Base-by-base conservation (phyloP, 2,888 invertebrate species). In the Amiota mariae region DNA sequence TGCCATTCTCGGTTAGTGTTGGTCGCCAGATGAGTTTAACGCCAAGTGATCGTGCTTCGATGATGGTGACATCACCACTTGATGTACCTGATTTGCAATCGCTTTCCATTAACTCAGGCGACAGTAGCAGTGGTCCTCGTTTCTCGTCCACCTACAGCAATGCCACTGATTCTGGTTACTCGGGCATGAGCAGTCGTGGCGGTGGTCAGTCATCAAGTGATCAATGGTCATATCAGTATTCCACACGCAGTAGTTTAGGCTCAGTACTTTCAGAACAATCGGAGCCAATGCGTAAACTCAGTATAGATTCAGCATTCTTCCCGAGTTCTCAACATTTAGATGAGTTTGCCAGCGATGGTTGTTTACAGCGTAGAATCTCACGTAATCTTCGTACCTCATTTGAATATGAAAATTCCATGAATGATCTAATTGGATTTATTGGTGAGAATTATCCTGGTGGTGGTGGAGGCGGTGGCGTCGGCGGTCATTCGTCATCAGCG, bases 301-400 rank as follows among this genome's bases (percentile, higher is more conserved):
- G 88, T 80, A 81, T 89, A 49, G 90, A 90, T 73, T 85, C 91
- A 1, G 91, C 91, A 49, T 82, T 82, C 72, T 79, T 82, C 54
- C 76, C 82, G 49, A 82, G 85, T 15, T 83, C 86, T 3, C 77
- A 81, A 1, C 80, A 82, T 47, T 79, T 84, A 63, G 83, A 82
- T 18, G 81, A 86, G 72, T 90, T 91, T 72, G 91, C 91, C 80
- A 92, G 92, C 85, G 91, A 91, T 80, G 91, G 92, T 71, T 92
- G 92, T 79, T 90, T 92, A 88, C 92, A 92, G 78, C 89, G 93
- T 2, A 89, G 93, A 84, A 92, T 92, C 63, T 92, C 91, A 80
- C 92, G 92, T 83, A 93, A 92, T 82, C 82, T 92, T 80, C 90
- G 87, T 73, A 90, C 90, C 87, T 91, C 88, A 79, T 91, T 88